These are phyloP conservation scores for Rhabdomys dilectus DNA, from an alignment of 2,113 vertebrate species.

Conservation along the genomic window DNA sequence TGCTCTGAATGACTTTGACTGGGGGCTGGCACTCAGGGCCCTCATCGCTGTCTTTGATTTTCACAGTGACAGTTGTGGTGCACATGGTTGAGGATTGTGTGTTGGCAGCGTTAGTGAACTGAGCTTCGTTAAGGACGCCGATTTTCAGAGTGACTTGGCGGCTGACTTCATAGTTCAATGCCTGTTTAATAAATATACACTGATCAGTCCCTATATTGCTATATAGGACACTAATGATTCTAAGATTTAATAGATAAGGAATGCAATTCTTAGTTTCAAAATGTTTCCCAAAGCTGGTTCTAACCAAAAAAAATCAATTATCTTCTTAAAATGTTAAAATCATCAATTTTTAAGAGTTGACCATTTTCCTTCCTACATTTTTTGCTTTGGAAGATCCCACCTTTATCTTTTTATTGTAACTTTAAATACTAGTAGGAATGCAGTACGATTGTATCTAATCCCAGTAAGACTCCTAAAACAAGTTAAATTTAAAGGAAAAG, in stretches of 20 bases:
- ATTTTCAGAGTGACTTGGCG: slow-evolving; percentile 87
- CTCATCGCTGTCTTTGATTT: slow-evolving; percentile 89
- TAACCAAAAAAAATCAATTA: neutral
- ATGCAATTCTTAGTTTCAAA: neutral
- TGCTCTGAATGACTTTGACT: slow-evolving; percentile 82
- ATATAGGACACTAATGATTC: neutral
- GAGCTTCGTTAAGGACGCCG: slow-evolving; percentile 88
- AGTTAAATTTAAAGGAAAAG: neutral
- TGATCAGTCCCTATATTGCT: neutral
- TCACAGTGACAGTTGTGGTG: slow-evolving; percentile 87
- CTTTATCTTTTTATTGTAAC: neutral
- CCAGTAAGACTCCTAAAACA: slow-evolving; percentile 17
- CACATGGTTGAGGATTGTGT: slow-evolving; percentile 82
- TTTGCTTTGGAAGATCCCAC: neutral
- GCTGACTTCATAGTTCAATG: slow-evolving; percentile 89
- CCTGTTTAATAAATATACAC: slow-evolving; percentile 82
- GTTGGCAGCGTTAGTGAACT: slow-evolving; percentile 83
- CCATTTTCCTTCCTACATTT: slow-evolving; percentile 9
- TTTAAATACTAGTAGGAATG: slow-evolving; percentile 55
- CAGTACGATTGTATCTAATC: neutral
- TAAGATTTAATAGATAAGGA: slow-evolving; percentile 26
- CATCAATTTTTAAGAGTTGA: slow-evolving; percentile 34
- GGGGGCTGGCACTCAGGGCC: slow-evolving; percentile 91
- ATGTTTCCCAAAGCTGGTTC: neutral
- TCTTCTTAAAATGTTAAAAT: slow-evolving; percentile 23